These are phyloP conservation scores for Galerucella nymphaeae DNA, from an alignment of 2,888 invertebrate genomes.

Conservation along the genomic window DNA sequence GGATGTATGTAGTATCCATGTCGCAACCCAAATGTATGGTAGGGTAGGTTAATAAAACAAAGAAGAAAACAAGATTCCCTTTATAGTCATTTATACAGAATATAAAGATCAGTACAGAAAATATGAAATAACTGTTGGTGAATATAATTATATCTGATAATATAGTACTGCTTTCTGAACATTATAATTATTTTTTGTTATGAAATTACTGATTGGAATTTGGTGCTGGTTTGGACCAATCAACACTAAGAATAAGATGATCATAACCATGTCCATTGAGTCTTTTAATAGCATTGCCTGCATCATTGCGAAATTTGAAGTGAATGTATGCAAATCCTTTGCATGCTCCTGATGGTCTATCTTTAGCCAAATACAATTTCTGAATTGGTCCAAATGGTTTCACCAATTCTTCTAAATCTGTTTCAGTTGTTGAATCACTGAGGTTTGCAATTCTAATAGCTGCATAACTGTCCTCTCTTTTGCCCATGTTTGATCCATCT, in stretches of 20 bases:
- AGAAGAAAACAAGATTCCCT: too few species aligned
- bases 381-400: constrained; percentile 92
- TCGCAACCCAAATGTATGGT: too few species aligned
- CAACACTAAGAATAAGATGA: constrained; percentile 97
- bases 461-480: constrained; percentile 81
- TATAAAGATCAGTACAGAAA: too few species aligned
- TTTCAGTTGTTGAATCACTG: constrained; percentile 94
- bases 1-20: too few species aligned
- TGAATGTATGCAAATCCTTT: constrained; percentile 99
- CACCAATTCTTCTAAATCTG: constrained; percentile 95
- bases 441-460: constrained; percentile 98
- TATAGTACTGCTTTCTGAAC: too few species aligned
- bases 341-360: constrained; percentile 86
- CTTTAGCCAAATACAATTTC: constrained; percentile 95
- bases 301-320: constrained; percentile 91
- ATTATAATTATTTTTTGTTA: background rate
- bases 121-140: too few species aligned
- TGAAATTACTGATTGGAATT: constrained; percentile 38
- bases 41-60: too few species aligned
- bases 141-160: too few species aligned
- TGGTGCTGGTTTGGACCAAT: constrained; percentile 89
- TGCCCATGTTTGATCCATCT: constrained; percentile 73
- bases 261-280: constrained; percentile 96
- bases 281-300: constrained; percentile 88
- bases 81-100: too few species aligned